Evolutionary conservation across 2,888 invertebrate species (phyloP).

Genomic region (Ormia ochracea): DNA sequence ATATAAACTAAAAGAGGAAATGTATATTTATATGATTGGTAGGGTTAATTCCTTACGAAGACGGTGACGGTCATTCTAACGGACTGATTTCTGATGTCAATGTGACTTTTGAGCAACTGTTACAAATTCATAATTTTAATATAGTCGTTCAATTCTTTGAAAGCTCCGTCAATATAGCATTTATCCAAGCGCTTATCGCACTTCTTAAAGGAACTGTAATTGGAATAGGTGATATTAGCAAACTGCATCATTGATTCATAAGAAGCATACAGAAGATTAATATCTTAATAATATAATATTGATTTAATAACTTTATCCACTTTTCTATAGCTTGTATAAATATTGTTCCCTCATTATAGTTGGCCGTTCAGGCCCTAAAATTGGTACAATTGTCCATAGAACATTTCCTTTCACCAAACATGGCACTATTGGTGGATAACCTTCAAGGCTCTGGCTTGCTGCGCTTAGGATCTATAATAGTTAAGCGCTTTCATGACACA

Average conservation of each 20-base stretch:
- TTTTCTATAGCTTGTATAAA: not conserved
- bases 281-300: slow-evolving; percentile 70
- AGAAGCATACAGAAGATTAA: slow-evolving; percentile 75
- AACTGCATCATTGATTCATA: slow-evolving; percentile 79
- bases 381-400: slow-evolving; percentile 83
- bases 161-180: slow-evolving; percentile 66
- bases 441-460: slow-evolving; percentile 81
- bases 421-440: slow-evolving; percentile 84
- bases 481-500: slow-evolving; percentile 83
- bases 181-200: too few species aligned
- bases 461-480: slow-evolving; percentile 82
- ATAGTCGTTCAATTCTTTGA: slow-evolving; percentile 80
- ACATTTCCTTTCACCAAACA: slow-evolving; percentile 86
- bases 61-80: too few species aligned
- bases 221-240: slow-evolving; percentile 58
- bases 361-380: slow-evolving; percentile 83
- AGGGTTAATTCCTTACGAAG: too few species aligned
- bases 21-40: too few species aligned
- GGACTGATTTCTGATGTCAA: too few species aligned
- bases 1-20: too few species aligned
- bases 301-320: slow-evolving; percentile 67
- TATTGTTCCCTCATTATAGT: slow-evolving; percentile 77
- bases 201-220: not conserved
- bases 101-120: slow-evolving; percentile 80
- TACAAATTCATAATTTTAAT: slow-evolving; percentile 81